Evolutionary conservation across 1,140 invertebrate genomes (phyloP).

Genomic region (Psix sp.): DNA sequence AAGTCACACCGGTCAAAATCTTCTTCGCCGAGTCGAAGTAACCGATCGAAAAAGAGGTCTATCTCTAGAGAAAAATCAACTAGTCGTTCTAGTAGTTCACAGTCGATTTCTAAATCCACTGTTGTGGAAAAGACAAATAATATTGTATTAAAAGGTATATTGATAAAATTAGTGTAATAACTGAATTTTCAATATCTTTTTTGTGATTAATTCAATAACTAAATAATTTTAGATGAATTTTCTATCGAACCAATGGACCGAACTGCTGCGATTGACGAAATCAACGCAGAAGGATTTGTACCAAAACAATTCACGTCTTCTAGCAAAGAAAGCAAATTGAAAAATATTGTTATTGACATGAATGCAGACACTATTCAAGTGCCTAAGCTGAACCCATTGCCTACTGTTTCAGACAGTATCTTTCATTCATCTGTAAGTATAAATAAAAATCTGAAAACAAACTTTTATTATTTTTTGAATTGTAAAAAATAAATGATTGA

Average conservation of each 20-base stretch:
- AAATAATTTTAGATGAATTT: slow-evolving; percentile 67
- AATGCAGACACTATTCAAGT: slow-evolving; percentile 71
- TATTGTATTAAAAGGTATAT: slow-evolving; percentile 63
- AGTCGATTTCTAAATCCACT: slow-evolving; percentile 66
- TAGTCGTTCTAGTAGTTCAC: slow-evolving; percentile 73
- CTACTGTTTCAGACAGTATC: slow-evolving; percentile 66
- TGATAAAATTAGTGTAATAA: too few relatives aligned
- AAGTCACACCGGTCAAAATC: slow-evolving; percentile 67
- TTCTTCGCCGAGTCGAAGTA: slow-evolving; percentile 64
- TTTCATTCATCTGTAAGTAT: slow-evolving; percentile 74
- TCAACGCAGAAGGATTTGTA: slow-evolving; percentile 73
- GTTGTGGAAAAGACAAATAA: slow-evolving; percentile 61
- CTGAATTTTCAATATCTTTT: too few relatives aligned
- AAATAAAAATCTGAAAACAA: slow-evolving; percentile 14
- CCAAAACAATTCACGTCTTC: slow-evolving; percentile 72
- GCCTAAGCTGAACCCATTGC: slow-evolving; percentile 61
- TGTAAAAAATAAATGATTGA: too few relatives aligned
- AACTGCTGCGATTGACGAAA: slow-evolving; percentile 69
- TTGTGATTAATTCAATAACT: slow-evolving; percentile 4
- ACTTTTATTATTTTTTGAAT: too few relatives aligned
- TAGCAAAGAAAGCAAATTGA: slow-evolving; percentile 68
- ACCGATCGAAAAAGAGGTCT: slow-evolving; percentile 67
- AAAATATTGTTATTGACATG: slow-evolving; percentile 74
- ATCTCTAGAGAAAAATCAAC: slow-evolving; percentile 72
- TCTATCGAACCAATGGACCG: slow-evolving; percentile 69